phyloP scores from a whole-genome alignment of 2,113 vertebrate genomes.

The Leuciscus idus region DNA sequence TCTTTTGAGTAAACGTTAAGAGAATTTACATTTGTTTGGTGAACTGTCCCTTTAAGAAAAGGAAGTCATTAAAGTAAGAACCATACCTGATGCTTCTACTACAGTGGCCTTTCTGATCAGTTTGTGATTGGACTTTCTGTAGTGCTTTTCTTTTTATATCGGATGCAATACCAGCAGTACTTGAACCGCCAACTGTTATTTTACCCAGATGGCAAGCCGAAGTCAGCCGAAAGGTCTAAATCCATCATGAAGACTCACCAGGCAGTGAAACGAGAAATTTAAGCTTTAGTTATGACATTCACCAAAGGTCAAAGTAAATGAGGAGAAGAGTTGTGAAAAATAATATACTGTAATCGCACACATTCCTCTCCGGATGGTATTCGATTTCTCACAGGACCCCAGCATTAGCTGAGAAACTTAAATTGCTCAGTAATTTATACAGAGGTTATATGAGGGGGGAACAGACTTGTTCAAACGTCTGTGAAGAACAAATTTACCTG shows the following conservation, averaged over 20 bases:
- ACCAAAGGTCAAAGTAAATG: conserved; percentile 26
- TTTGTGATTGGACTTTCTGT: background rate
- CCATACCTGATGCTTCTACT: background rate
- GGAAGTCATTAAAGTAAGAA: background rate
- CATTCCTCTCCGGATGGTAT: background rate
- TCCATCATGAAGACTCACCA: conserved; percentile 3
- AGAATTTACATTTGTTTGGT: too few relatives aligned
- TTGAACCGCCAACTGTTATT: background rate
- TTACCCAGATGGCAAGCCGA: background rate
- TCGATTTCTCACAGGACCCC: background rate
- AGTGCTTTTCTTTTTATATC: background rate
- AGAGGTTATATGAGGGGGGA: background rate
- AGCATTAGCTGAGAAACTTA: background rate
- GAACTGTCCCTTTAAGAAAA: too few relatives aligned
- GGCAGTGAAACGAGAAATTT: conserved; percentile 12
- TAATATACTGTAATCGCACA: background rate
- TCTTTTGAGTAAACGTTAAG: background rate
- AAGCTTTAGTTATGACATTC: background rate
- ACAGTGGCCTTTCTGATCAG: background rate
- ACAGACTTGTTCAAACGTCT: background rate
- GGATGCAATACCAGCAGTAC: background rate
- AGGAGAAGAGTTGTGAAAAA: background rate
- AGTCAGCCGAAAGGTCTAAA: conserved; percentile 22
- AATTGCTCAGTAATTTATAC: background rate
- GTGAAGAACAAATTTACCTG: background rate